Base-by-base conservation (phyloP, 2,797 vertebrate genomes). In the Platyrinchus mystaceus region DNA sequence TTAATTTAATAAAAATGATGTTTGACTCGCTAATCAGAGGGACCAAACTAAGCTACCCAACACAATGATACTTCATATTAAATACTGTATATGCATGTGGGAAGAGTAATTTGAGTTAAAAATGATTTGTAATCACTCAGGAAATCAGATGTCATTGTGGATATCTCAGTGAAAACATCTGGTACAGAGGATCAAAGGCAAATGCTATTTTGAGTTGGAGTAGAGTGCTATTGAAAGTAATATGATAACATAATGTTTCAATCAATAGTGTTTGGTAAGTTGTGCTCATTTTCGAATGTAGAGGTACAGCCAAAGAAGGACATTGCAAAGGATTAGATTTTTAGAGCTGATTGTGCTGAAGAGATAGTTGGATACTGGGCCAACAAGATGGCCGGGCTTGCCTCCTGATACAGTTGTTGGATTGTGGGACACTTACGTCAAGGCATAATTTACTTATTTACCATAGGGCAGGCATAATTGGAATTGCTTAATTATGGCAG, bases 121-220 rank as follows among this genome's bases (percentile, higher is more conserved):
- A 93, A 87, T 78, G 17, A 74, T 79, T 84, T 93, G 73, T 88
- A 91, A 55, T 74, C 41, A 73, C 71, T 94, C 34, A 84, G 83
- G 20, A 93, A 96, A 93, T 92, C 76, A 93, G 63, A 86, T 91
- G 56, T 73, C 76, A 37, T 93, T 91, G 87, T 79, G 89, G 70
- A 69, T 73, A 81, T 41, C 76, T 60, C 82, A 86, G 67, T 76
- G 67, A 79, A 97, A 93, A 97, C 82, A 93, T 63, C 91, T 95
- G 82, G 76, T 77, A 67, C 24, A 39, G 74, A 60, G 23, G 64
- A 94, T 79, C 81, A 94, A 96, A 96, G 46, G 22, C 32, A 94
- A 84, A 84, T 50, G 32, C 13, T 96, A 92, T 96, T 94, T 91
- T 87, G 60, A 55, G 36, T 36, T 91, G 82, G 32, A 63, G 63